A percentile compares a stretch with the other conserved stretches of the same genome.
phyloP scores from a whole-genome alignment of 2,888 invertebrate species.

The Timema podura region DNA sequence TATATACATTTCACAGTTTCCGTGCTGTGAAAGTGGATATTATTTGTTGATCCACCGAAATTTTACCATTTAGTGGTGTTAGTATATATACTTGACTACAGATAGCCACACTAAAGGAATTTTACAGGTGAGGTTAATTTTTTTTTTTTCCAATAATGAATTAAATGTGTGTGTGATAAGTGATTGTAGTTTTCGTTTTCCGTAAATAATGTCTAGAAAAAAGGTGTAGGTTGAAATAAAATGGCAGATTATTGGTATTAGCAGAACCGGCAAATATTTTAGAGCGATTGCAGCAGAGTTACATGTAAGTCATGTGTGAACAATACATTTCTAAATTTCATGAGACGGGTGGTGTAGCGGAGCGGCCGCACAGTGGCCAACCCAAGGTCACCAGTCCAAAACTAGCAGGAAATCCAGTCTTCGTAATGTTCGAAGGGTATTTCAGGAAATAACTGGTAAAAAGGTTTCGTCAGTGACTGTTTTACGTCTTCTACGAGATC shows the following conservation, averaged over 20 bases:
- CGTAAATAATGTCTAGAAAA: not conserved
- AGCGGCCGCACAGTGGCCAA: not conserved
- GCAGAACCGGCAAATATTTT: not conserved
- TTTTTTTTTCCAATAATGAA: no score
- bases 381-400: constrained; percentile 8
- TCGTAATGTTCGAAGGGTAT: not conserved
- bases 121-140: no score
- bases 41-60: no score
- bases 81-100: no score
- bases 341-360: not conserved
- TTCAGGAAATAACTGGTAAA: not conserved
- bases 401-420: not conserved
- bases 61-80: no score
- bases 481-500: not conserved
- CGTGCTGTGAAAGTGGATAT: no score
- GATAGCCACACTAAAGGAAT: no score
- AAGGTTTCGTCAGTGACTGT: not conserved
- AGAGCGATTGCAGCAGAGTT: not conserved
- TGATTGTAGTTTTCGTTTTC: no score
- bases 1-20: no score
- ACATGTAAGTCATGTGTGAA: not conserved
- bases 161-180: no score
- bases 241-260: not conserved
- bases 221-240: not conserved
- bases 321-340: not conserved